These are phyloP conservation scores for Acleris literana DNA, from an alignment of 2,888 invertebrate genomes.

Conservation along the genomic window DNA sequence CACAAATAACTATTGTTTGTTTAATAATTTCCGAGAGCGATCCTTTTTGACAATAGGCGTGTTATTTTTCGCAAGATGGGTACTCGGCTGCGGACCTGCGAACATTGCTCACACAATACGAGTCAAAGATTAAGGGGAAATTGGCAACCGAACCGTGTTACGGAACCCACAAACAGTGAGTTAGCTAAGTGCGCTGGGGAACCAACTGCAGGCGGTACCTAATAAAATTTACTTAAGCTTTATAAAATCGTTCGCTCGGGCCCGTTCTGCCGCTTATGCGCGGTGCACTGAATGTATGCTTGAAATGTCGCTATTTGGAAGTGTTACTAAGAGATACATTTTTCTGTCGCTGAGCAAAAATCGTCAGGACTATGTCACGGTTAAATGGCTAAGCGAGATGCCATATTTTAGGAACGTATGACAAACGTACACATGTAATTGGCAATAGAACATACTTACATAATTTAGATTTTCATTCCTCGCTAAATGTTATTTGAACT, in stretches of 20 bases:
- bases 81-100: background rate
- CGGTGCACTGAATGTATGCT: conserved; percentile 60
- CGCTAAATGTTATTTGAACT: too few relatives aligned
- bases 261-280: conserved; percentile 54
- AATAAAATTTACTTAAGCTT: conserved; percentile 59
- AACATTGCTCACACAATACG: background rate
- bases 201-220: conserved; percentile 42
- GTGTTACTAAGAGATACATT: conserved; percentile 51
- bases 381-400: too few relatives aligned
- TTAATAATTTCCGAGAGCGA: too few relatives aligned
- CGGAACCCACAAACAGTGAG: conserved; percentile 30
- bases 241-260: conserved; percentile 56
- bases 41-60: too few relatives aligned
- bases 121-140: conserved; percentile 17
- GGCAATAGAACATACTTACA: too few relatives aligned
- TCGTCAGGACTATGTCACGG: too few relatives aligned
- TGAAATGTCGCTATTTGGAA: conserved; percentile 49
- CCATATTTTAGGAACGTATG: too few relatives aligned
- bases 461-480: too few relatives aligned
- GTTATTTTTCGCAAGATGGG: background rate
- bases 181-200: conserved; percentile 23
- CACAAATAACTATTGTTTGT: too few relatives aligned
- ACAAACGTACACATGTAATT: too few relatives aligned
- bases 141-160: conserved; percentile 28
- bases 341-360: conserved; percentile 37